Base-by-base conservation (phyloP, 2,113 vertebrate genomes). In the Glaucidium brasilianum region DNA sequence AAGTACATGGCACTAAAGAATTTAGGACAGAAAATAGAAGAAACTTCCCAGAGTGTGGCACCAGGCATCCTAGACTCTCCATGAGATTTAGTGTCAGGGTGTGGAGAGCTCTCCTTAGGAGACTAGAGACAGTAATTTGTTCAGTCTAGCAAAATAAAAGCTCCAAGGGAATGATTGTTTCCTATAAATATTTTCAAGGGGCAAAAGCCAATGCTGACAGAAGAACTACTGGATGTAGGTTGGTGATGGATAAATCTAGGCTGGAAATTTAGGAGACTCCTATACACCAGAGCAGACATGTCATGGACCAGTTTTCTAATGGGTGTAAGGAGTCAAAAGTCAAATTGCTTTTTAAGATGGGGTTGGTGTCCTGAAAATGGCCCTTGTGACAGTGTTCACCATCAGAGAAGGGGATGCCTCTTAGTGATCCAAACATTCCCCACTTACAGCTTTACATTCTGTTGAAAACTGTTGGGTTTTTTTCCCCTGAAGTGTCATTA, bases 141-240 rank as follows among this genome's bases (percentile, higher is more conserved):
- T 88, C 58, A 68, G 76, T 45, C 73, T 56, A 34, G 56, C 47
- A 94, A 72, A 87, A 41, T 49, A 29, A 89, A 41, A 85, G 52
- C 69, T 92, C 20, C 60, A 39, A 87, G 69, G 52, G 35, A 94
- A n/a, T 55, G 73, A 85, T 64, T 85, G 89, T 37, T 87, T 82
- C 73, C 73, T 64, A 29, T 91, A 92, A 90, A 87, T 87, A 81
- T 86, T 94, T 92, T 56, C 80, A 78, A 85, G 80, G 83, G 73
- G 21, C 43, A 75, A 67, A 85, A 84, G 26, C 43, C 5, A 16
- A 23, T 60, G 64, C 62, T 87, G 84, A 64, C 80, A 91, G 73
- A 85, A 85, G 53, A 91, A 55, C 14, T 68, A 52, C 78, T 77
- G 64, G 73, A 8, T 1, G 1, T 43, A 52, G 11, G 21, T 22